Percentiles rank a stretch among this genome's conserved stretches.
These are phyloP conservation scores for Parus major DNA, from an alignment of 2,113 vertebrate species.

Conservation along the genomic window DNA sequence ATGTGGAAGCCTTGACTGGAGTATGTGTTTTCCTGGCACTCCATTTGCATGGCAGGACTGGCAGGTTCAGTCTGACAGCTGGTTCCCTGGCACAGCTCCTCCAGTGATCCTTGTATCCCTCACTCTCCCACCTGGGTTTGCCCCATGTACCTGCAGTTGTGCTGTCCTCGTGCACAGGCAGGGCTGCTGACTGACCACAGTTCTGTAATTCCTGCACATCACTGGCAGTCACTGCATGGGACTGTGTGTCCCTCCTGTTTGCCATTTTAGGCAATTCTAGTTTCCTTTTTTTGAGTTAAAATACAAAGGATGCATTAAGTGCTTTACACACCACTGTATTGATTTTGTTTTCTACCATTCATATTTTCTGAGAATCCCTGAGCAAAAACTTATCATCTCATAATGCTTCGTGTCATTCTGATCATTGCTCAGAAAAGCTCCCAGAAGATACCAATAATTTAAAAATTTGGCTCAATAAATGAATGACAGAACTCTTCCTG, in stretches of 20 bases:
- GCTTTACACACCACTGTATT: fast-evolving
- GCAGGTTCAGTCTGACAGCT: neutral
- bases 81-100: neutral
- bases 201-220: neutral
- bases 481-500: neutral
- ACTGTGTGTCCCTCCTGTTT: neutral
- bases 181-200: neutral
- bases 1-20: neutral
- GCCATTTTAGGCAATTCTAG: neutral
- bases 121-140: neutral
- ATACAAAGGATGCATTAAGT: neutral
- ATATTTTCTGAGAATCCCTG: neutral
- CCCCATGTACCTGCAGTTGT: neutral
- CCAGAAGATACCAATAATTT: neutral
- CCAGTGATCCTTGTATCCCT: neutral
- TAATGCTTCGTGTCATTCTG: neutral
- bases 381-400: neutral
- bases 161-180: neutral
- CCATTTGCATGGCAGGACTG: neutral
- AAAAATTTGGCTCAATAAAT: neutral
- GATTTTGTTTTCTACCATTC: neutral
- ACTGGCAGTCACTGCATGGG: neutral
- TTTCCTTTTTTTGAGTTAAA: neutral
- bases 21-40: neutral
- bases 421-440: neutral